Evolutionary conservation across 2,888 invertebrate species (phyloP), one percentile per base, ranked within the genome.

Genomic region (Aquatica leii): DNA sequence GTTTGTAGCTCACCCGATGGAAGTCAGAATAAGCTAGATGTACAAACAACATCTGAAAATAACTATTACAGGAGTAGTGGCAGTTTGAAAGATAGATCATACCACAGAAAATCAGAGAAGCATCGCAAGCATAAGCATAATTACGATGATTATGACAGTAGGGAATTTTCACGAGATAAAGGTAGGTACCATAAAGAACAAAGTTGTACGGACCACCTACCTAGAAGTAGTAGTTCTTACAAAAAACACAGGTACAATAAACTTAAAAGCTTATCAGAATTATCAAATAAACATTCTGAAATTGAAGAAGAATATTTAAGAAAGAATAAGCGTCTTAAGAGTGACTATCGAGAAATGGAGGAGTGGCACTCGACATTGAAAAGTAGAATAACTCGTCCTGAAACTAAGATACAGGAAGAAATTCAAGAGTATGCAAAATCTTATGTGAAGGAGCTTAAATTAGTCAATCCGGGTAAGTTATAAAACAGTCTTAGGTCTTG

Each of bases 181-280:
- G 56, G 56, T 56, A 56, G 56, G 56, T 56, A 56, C 21, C 21
- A 48, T 48, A 56, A 48, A 9, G 48, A 56, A 15, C 48, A 48
- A 21, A 18, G 17, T 40, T 54, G 18, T 21, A 40, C 20, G 41
- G 54, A 54, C 8, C 35, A 54, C 12, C 18, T 8, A 14, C 35
- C 12, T 54, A 40, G 40, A 54, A 21, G 40, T 41, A 54, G 54
- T 37, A 40, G 17, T 54, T 40, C 40, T 21, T 20, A 37, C 24
- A 40, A 40, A n/a, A 54, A 54, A 41, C 21, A 52, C 15, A 54
- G 21, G 40, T 21, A 41, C 20, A 40, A 41, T 40, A 40, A 54
- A 21, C 12, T 17, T 15, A 34, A 52, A 15, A 18, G 15, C 15
- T 34, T 18, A 52, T 34, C 18, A 34, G 51, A 34, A 18, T n/a